phyloP scores from a whole-genome alignment of 2,888 invertebrate genomes.

The Yponomeuta plumbellus region DNA sequence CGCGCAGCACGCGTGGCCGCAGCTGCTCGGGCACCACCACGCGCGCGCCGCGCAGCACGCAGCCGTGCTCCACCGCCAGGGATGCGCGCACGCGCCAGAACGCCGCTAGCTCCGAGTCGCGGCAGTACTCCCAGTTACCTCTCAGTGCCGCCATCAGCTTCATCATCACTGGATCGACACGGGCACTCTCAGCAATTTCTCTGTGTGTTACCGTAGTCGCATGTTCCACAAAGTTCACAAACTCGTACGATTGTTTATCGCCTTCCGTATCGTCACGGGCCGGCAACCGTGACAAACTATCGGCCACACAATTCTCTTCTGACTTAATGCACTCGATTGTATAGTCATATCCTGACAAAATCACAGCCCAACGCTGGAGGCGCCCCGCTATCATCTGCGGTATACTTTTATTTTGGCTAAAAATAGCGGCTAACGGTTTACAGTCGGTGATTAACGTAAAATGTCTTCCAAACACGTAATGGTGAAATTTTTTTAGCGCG shows the following conservation, averaged over 20 bases:
- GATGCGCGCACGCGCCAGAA: neutral
- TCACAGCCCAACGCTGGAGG: conserved; percentile 13
- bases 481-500: neutral
- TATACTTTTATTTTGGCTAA: neutral
- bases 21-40: neutral
- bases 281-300: neutral
- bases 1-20: neutral
- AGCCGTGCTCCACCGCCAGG: neutral
- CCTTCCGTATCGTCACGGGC: neutral
- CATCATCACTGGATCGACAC: neutral
- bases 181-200: neutral
- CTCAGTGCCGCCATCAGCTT: neutral
- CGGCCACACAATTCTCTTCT: neutral
- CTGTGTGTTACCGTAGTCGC: neutral
- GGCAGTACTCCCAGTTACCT: neutral
- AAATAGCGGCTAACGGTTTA: conserved; percentile 3
- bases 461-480: conserved; percentile 5
- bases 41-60: neutral
- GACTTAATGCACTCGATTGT: neutral
- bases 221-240: neutral
- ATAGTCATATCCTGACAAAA: too few species aligned
- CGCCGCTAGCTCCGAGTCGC: neutral
- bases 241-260: neutral
- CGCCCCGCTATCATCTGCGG: conserved; percentile 9
- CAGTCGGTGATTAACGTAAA: conserved; percentile 2